Evolutionary conservation across 2,113 vertebrate genomes (phyloP), one percentile per base, ranked within the genome.

Genomic region (Petrocephalus zakoni): DNA sequence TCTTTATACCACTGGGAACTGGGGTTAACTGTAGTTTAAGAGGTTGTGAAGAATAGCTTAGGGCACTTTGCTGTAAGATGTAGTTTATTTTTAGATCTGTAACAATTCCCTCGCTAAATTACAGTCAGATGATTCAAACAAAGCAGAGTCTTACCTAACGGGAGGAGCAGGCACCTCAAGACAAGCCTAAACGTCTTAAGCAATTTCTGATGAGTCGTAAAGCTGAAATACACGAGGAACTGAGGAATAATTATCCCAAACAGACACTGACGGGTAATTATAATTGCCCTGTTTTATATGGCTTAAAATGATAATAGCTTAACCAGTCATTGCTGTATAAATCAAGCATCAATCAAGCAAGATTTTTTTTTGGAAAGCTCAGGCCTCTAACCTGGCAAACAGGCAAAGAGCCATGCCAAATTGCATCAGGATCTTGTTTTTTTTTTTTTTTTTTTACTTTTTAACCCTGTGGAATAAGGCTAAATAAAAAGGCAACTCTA

Each of bases 21-120:
- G 47, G 64, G 86, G 47, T 75, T 88, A 22, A 29, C 86, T 56
- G 61, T 78, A 87, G 85, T 84, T 89, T 81, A 87, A 49, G 90
- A 91, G 88, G 64, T 88, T 93, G 89, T 92, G 89, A 29, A 81
- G 91, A 89, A 93, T 91, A 89, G 88, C 87, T 89, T 87, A 85
- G 89, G 81, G 37, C 88, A 84, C 89, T 90, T 87, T 82, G 58
- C 88, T 88, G 91, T 72, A 64, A 89, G 90, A 90, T 91, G 84
- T 92, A 55, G 88, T 91, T 87, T 93, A 95, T 95, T 94, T 95
- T 94, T 94, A 94, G 87, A 88, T 88, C 89, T 61, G 88, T 92
- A 88, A 84, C 89, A 72, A 64, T 78, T 87, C 56, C 52, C 52
- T 55, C 13, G 29, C 22, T 86, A 91, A 46, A 68, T 88, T 51